These are phyloP conservation scores for Meloidogyne floridensis DNA, from an alignment of 1,140 invertebrate species.

Conservation along the genomic window DNA sequence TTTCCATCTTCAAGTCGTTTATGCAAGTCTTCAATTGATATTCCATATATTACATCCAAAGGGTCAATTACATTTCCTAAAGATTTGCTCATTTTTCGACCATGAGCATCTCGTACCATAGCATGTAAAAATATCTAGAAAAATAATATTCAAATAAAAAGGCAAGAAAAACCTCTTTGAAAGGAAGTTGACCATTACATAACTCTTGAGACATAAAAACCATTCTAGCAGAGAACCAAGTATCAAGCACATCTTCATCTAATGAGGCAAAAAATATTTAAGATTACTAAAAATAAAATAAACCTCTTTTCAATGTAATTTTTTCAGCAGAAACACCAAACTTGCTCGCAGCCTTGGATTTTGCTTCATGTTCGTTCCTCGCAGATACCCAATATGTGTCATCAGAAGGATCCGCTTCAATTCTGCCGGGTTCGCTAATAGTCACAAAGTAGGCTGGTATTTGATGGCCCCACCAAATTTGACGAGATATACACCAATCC, in stretches of 20 bases:
- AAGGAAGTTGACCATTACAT: conserved; percentile 82
- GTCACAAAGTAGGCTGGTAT: conserved; percentile 83
- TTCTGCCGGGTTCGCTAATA: conserved; percentile 47
- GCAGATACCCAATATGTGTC: conserved; percentile 86
- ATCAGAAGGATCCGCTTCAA: conserved; percentile 68
- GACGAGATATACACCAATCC: conserved; percentile 97
- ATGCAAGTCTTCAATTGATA: conserved; percentile 80
- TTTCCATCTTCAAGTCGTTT: conserved; percentile 75
- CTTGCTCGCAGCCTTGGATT: conserved; percentile 78
- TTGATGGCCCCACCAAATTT: conserved; percentile 98
- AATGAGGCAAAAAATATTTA: conserved; percentile 31
- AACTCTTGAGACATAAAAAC: conserved; percentile 92
- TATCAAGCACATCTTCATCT: conserved; percentile 96
- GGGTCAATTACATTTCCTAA: conserved; percentile 98
- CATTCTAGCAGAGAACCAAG: conserved; percentile 99
- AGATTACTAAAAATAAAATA: neutral
- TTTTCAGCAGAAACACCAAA: conserved; percentile 73
- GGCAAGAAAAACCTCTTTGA: conserved; percentile 69
- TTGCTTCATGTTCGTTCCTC: conserved; percentile 80
- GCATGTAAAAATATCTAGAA: conserved; percentile 87
- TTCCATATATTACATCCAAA: conserved; percentile 90
- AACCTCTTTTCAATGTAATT: conserved; percentile 74
- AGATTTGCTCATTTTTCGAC: conserved; percentile 98
- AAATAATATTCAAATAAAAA: conserved; percentile 27
- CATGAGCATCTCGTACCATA: conserved; percentile 95